Evolutionary conservation across 2,797 vertebrate genomes (phyloP).

Genomic region (Petrocephalus schoutedeni): DNA sequence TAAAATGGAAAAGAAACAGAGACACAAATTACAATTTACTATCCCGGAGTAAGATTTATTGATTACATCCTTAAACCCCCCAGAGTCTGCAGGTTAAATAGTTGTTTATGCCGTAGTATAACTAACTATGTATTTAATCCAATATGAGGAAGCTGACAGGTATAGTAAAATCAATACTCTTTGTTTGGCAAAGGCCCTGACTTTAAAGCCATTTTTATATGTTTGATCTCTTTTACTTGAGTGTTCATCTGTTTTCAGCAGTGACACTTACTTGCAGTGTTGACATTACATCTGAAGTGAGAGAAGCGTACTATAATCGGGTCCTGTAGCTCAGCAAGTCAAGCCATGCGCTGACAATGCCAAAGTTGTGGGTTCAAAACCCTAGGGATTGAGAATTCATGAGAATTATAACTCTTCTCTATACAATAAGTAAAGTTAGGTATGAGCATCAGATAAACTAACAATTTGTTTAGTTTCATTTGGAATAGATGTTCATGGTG

Average conservation of each 20-base stretch:
- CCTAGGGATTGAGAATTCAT: not conserved
- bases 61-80: not conserved
- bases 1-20: not conserved
- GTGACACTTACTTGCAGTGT: not conserved
- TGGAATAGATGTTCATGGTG: not conserved
- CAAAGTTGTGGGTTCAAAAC: not conserved
- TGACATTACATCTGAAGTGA: not conserved
- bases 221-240: not conserved
- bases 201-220: not conserved
- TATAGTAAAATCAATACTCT: not conserved
- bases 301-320: not conserved
- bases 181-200: not conserved
- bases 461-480: not conserved
- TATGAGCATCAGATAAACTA: not conserved
- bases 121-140: not conserved
- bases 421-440: not conserved
- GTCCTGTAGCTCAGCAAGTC: not conserved
- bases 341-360: not conserved
- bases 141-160: not conserved
- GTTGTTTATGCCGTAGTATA: not conserved
- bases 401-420: not conserved
- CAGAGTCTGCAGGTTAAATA: not conserved
- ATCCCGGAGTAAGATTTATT: not conserved
- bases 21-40: constrained; percentile 1
- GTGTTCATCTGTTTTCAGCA: not conserved